Base-by-base conservation (phyloP, 2,113 vertebrate species). In the Opisthocomus hoazin region DNA sequence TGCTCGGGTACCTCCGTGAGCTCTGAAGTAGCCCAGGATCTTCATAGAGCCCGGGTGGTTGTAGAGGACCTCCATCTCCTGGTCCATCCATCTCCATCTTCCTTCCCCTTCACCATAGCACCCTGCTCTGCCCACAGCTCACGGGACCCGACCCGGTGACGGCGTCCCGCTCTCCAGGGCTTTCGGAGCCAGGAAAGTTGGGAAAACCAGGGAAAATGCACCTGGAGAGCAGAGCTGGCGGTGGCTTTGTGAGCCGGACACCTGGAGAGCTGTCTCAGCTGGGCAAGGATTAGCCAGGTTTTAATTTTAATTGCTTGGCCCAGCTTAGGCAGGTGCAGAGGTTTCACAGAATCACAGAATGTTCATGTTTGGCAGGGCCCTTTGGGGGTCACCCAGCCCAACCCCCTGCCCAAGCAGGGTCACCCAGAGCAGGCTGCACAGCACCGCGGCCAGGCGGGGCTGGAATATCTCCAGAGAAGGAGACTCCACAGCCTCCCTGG, bases 71-170 rank as follows among this genome's bases (percentile, higher is more conserved):
- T 90, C 39, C 12, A 22, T 29, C 48, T 39, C 29, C 3, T 5
- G 7, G 29, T 45, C 43, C n/a, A 15, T n/a, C 15, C 20, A 11
- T 27, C 20, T 43, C 46, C 63, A 54, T 21, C 32, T 22, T 34
- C 36, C n/a, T 63, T 84, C 30, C 29, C 15, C 37, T 32, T 57
- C 77, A 32, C 29, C 4, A 1, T 8, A 23, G 30, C 13, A 5
- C 11, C 56, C 70, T 12, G 12, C 60, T 73, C 68, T 84, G 53
- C 63, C 48, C 26, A 2, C 22, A 10, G 80, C 50, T 57, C 70
- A 3, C 2, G 3, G 21, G 29, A 7, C 39, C 54, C 32, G 1
- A 32, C 6, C 37, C 58, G 5, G 27, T 1, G 10, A 43, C 20
- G 34, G 7, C 51, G 56, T 43, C 48, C 57, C 18, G 34, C 48